These are phyloP conservation scores for Virgularia gustaviana DNA, from an alignment of 92 coral and sea anemone genomes.

Conservation along the genomic window DNA sequence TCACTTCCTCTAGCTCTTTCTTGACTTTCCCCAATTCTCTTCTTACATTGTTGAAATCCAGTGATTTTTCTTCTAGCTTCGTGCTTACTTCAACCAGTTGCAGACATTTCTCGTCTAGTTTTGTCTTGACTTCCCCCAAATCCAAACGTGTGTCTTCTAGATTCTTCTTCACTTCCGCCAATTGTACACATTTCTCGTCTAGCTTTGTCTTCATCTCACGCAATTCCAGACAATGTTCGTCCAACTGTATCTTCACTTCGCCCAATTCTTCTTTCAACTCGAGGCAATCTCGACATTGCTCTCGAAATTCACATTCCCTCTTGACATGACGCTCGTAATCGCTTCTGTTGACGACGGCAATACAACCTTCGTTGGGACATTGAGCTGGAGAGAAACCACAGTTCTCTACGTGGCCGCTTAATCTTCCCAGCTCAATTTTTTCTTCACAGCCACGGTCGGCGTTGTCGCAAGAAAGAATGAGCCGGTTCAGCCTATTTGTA, in stretches of 20 bases:
- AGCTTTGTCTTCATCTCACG: no score
- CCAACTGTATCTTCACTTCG: neutral
- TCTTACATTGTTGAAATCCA: no score
- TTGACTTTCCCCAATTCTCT: no score
- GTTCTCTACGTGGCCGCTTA: neutral
- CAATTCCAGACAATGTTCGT: no score
- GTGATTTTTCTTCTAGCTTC: no score
- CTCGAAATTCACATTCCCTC: neutral
- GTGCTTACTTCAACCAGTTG: no score
- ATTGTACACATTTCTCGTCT: no score
- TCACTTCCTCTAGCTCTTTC: neutral
- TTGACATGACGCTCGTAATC: constrained; percentile 10
- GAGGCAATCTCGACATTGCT: neutral
- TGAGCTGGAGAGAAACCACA: neutral
- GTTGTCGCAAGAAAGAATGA: neutral
- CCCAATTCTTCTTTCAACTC: neutral
- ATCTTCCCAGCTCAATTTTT: neutral
- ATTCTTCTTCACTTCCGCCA: no score
- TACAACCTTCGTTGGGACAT: neutral
- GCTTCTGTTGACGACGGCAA: neutral
- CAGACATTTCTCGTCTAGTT: no score
- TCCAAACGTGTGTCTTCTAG: no score
- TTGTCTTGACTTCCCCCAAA: no score
- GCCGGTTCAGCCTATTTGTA: neutral
- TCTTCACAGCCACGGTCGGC: constrained; percentile 5